A percentile compares a stretch with the other conserved stretches of the same genome.
Conservation (phyloP, 2,797 vertebrate species). For the Etheostoma nigrum region DNA sequence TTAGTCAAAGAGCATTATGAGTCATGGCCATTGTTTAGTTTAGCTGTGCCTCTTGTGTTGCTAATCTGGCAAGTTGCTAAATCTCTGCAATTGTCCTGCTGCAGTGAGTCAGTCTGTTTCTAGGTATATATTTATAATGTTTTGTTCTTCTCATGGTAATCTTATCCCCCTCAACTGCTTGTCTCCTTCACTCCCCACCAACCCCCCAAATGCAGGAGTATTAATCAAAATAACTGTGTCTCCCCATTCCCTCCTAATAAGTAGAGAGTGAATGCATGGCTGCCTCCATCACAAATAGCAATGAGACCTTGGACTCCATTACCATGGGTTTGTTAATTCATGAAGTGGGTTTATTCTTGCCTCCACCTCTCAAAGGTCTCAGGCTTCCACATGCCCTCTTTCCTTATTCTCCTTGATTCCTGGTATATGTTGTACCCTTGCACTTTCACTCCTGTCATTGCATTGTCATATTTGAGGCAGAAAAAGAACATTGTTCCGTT, state of each 20-base stretch:
- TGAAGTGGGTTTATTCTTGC: slow-evolving; percentile 70
- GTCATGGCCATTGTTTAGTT: slow-evolving; percentile 75
- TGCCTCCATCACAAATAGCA: slow-evolving; percentile 80
- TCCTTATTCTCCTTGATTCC: slow-evolving; percentile 59
- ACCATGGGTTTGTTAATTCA: slow-evolving; percentile 81
- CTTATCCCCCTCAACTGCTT: slow-evolving; percentile 54
- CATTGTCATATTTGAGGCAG: slow-evolving; percentile 56
- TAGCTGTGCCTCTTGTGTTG: slow-evolving; percentile 55
- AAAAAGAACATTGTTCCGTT: slow-evolving; percentile 61
- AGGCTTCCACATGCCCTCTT: slow-evolving; percentile 53
- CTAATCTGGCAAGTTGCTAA: slow-evolving; percentile 72
- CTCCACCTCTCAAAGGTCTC: slow-evolving; percentile 51
- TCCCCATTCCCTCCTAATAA: slow-evolving; percentile 78
- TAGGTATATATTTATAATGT: slow-evolving; percentile 74
- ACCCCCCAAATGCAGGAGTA: slow-evolving; percentile 62
- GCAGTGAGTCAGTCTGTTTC: slow-evolving; percentile 64
- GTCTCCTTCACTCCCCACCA: slow-evolving; percentile 54
- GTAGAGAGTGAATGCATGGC: slow-evolving; percentile 79
- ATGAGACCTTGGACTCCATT: slow-evolving; percentile 82
- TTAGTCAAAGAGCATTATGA: slow-evolving; percentile 74
- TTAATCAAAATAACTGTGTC: slow-evolving; percentile 80
- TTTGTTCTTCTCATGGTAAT: slow-evolving; percentile 61
- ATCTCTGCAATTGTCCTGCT: slow-evolving; percentile 68
- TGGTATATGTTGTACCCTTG: slow-evolving; percentile 41
- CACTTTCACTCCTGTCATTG: slow-evolving; percentile 39